A percentile compares a stretch with the other conserved stretches of the same genome.
Evolutionary conservation across 2,888 invertebrate species (phyloP).

Genomic region (Anthrax anthrax): DNA sequence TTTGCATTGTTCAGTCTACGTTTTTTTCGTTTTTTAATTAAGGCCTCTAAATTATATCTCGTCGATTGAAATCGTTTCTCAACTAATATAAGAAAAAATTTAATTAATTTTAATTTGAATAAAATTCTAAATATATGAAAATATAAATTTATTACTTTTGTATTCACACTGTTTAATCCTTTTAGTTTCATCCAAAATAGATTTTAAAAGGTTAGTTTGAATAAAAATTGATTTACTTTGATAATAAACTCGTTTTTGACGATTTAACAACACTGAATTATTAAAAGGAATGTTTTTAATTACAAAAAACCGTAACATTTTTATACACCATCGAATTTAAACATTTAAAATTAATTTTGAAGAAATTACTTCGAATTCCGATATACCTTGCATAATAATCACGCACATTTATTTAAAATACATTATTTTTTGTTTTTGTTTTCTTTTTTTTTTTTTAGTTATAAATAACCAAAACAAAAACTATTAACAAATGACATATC

Average conservation of each 20-base stretch:
- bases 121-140: not conserved
- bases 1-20: slow-evolving; percentile 39
- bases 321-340: not conserved
- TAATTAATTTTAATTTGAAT: no score
- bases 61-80: slow-evolving; percentile 16
- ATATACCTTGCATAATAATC: no score
- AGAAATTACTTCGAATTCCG: no score
- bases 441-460: no score
- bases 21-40: slow-evolving; percentile 33
- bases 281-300: not conserved
- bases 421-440: no score
- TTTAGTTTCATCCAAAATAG: not conserved
- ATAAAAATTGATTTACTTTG: not conserved
- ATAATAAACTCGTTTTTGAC: not conserved
- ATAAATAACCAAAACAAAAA: no score
- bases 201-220: not conserved
- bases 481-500: no score
- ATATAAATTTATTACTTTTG: not conserved
- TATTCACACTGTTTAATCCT: not conserved
- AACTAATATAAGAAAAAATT: not conserved
- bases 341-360: no score
- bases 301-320: not conserved
- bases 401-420: no score
- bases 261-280: not conserved
- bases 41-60: slow-evolving; percentile 15